phyloP scores from a whole-genome alignment of 2,888 invertebrate genomes.

The Scrobipalpa costella region DNA sequence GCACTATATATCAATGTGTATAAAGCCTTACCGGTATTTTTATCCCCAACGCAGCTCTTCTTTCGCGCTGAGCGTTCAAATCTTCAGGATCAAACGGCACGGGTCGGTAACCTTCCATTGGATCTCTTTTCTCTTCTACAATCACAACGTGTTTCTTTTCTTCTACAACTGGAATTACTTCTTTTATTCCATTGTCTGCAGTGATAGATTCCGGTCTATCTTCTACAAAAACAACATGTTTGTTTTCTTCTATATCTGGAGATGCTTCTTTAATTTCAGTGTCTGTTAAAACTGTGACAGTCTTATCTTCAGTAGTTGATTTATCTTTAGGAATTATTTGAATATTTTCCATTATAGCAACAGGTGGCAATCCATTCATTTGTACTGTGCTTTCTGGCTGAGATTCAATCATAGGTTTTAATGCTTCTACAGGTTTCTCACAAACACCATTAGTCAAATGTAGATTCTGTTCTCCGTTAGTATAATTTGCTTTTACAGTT shows the following conservation, averaged over 20 bases:
- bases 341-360: not conserved
- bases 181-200: not conserved
- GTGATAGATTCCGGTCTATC: slow-evolving; percentile 37
- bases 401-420: not conserved
- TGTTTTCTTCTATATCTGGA: not conserved
- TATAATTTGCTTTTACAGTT: not conserved
- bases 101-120: slow-evolving; percentile 42
- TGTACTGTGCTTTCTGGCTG: not conserved
- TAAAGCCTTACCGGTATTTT: slow-evolving; percentile 20
- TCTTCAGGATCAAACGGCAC: slow-evolving; percentile 45
- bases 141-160: slow-evolving; percentile 14
- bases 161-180: not conserved
- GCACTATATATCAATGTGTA: not conserved
- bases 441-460: not conserved
- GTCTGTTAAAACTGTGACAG: not conserved
- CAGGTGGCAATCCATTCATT: not conserved
- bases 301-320: not conserved
- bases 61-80: slow-evolving; percentile 25
- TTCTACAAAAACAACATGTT: slow-evolving; percentile 28
- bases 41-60: not conserved
- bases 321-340: not conserved
- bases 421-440: not conserved
- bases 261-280: not conserved
- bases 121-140: slow-evolving; percentile 37
- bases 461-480: not conserved